Evolutionary conservation across 2,888 invertebrate genomes (phyloP), one percentile per base, ranked within the genome.

Genomic region (Biston betularia): DNA sequence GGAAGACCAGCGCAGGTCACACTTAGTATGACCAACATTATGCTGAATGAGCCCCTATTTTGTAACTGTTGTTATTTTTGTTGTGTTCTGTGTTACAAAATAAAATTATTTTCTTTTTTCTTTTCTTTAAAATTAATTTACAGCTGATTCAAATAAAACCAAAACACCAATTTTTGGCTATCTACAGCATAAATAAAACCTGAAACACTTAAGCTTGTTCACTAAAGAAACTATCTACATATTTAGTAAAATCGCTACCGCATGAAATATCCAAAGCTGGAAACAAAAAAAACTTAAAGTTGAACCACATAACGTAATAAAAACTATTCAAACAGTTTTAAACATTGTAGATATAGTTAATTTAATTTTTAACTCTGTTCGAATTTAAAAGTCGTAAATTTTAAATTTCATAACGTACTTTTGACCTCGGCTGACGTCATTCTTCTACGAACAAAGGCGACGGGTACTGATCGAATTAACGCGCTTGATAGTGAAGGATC

Each of bases 321-420:
- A 69, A 70, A 66, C 64, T 64, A 24, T 44, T 59, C 59, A 38
- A 63, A 63, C 68, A 52, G 33, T 61, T 70, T 67, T 65, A 49
- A 65, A 71, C 71, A 69, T 58, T 69, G 70, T 68, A 68, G 68
- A 69, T 69, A 73, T 72, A 75, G 77, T 75, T 77, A 81, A 85
- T 86, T 84, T 77, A 83, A 89, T 86, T 87, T 87, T 83, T 84
- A 88, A 85, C 74, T 81, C 40, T 33, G 77, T 75, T 79, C 71
- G 71, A 84, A 86, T 90, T 89, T 86, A 91, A 90, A 86, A 80
- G 79, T 77, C 87, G 81, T 91, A 91, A 89, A 90, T 92, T 89
- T 81, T 86, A 83, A 87, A 84, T 90, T 85, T 87, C 84, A 85
- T 80, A 66, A 81, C 83, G 85, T 83, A 85, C 86, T 60, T 79